Base-by-base conservation (phyloP, 92 coral and sea anemone genomes). In the Heteractis magnifica region DNA sequence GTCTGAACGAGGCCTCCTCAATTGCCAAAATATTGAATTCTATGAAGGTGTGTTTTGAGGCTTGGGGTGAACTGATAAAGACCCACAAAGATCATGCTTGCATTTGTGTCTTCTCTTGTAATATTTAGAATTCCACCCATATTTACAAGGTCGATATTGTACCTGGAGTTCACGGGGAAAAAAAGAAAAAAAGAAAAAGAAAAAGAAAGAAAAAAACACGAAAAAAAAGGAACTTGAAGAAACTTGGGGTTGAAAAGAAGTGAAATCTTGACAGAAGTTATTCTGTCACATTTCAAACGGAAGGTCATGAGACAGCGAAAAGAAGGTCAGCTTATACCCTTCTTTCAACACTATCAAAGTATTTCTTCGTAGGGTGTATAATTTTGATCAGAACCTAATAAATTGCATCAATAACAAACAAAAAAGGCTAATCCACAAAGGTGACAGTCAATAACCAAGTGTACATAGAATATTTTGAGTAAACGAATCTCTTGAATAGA, bases 401-500 rank as follows among this genome's bases (percentile, higher is more conserved):
- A 21, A 51, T 14, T 18, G 64, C 52, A 6, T 18, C 20, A 81
- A 70, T 11, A 10, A 49, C 20, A 81, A 70, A 51, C 60, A 81
- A 71, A 81, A 65, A 74, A 41, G n/a, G 77, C 55, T 70, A 81
- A 81, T 68, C 77, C 84, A 51, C 70, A 70, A 68, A 41, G 50
- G 26, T 81, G 55, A 81, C 26, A 68, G 84, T 81, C 62, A 70
- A 81, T 50, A 81, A 41, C 51, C 51, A 81, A 68, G 84, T 81
- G 52, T 81, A 81, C 77, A 81, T 70, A 48, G 70, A 68, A 68
- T 51, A 21, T 26, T 65, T 70, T 81, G 56, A 18, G 77, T 50
- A 65, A 81, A 81, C 77, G 72, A 81, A 81, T 81, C 84, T 68
- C 84, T 81, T 81, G 65, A 81, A 68, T 18, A 81, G 65, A 64